Evolutionary conservation across 2,797 vertebrate species (phyloP).

Genomic region (Muscicapa comitata): DNA sequence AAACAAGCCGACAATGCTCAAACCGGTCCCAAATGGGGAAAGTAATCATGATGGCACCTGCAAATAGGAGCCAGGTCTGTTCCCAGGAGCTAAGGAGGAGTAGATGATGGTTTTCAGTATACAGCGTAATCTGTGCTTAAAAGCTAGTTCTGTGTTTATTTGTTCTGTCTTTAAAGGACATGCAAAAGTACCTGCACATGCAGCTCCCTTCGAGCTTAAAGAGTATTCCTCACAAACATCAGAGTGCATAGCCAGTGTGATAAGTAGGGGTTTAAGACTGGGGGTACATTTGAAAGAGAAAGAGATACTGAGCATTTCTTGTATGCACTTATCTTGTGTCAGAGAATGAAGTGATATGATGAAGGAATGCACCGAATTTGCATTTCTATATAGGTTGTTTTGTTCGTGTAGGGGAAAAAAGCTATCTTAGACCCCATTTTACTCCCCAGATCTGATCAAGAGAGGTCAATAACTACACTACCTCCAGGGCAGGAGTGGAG

Average conservation of each 20-base stretch:
- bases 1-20: conserved; percentile 9
- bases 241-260: not conserved
- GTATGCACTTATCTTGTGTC: not conserved
- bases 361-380: conserved; percentile 37
- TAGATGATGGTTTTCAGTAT: not conserved
- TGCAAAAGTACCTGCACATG: not conserved
- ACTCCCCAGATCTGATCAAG: conserved; percentile 23
- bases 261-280: not conserved
- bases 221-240: not conserved
- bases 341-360: not conserved
- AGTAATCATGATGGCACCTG: not conserved
- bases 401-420: not conserved
- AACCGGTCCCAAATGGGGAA: not conserved
- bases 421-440: not conserved
- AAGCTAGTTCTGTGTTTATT: not conserved
- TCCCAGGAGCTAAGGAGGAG: conserved; percentile 3
- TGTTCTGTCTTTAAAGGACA: conserved; percentile 15
- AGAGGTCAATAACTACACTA: conserved; percentile 23
- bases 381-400: conserved; percentile 45
- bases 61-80: not conserved
- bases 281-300: not conserved
- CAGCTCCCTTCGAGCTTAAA: not conserved
- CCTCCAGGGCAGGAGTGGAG: conserved; percentile 14
- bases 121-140: not conserved
- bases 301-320: not conserved